Percentiles rank a stretch among this genome's conserved stretches.
phyloP scores from a whole-genome alignment of 2,888 invertebrate genomes.

The Dastarcus helophoroides region DNA sequence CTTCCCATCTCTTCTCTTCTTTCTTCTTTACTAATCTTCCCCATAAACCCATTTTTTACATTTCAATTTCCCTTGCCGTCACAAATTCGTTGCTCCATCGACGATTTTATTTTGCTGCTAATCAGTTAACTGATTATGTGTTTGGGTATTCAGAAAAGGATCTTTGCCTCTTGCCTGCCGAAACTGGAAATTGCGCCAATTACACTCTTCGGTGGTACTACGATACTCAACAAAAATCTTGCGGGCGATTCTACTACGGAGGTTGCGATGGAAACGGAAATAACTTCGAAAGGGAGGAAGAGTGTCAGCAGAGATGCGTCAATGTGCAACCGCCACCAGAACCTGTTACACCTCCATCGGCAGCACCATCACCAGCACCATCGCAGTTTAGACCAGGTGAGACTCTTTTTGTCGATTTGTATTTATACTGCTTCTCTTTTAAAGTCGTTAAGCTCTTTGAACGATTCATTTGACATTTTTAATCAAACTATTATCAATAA shows the following conservation, averaged over 20 bases:
- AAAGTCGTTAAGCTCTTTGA: not conserved
- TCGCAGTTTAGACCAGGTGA: slow-evolving; percentile 36
- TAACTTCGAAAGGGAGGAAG: slow-evolving; percentile 59
- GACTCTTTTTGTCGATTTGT: too few species aligned
- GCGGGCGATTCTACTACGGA: slow-evolving; percentile 75
- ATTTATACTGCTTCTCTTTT: not conserved
- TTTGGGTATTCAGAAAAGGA: slow-evolving; percentile 58
- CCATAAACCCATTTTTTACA: too few species aligned
- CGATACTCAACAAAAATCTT: slow-evolving; percentile 61
- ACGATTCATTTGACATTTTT: not conserved
- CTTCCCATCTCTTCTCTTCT: too few species aligned
- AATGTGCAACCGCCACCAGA: slow-evolving; percentile 26
- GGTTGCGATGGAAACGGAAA: slow-evolving; percentile 90
- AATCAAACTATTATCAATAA: not conserved
- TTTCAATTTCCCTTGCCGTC: too few species aligned
- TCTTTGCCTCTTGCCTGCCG: slow-evolving; percentile 63
- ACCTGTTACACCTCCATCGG: slow-evolving; percentile 18
- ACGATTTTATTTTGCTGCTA: too few species aligned
- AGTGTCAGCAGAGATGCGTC: slow-evolving; percentile 56
- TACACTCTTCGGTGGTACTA: slow-evolving; percentile 73
- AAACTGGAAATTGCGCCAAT: slow-evolving; percentile 65
- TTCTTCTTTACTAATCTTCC: too few species aligned
- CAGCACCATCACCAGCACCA: slow-evolving; percentile 9
- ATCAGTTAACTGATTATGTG: too few species aligned
- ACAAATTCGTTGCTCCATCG: too few species aligned